Base-by-base conservation (phyloP, 64 coral and sea anemone species). In the Stichodactyla mertensii region DNA sequence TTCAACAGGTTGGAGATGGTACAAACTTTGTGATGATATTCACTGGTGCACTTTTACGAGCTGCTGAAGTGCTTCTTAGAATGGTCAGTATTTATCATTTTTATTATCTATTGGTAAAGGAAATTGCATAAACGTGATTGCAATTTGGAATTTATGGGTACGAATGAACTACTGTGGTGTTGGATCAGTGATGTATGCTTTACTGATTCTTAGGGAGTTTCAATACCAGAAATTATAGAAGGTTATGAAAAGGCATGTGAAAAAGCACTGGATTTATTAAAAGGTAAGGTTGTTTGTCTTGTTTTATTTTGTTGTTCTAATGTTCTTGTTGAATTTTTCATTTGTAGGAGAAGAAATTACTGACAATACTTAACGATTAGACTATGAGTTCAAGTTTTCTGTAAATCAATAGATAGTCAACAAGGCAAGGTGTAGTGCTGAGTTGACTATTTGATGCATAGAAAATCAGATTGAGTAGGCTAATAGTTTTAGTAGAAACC, bases 21-120 rank as follows among this genome's bases (percentile, higher is more conserved):
- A 99, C 97, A 54, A 99, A 99, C 82, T 99, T 99, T 89, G 97
- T 99, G 6, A 85, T 99, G 81, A 93, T 99, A 15, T 99, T 99
- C 89, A 88, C 90, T 81, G 97, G 97, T 77, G 92, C 93, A 19
- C 84, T 99, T 12, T 82, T 99, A 53, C 86, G 88, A 69, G 91
- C 93, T 3, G 97, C 97, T 19, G 97, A 99, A 83, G 93, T 89
- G 45, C 97, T 99, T 23, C 69, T 74, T 74, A 27, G 69, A 74
- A 74, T 74, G 69, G 69, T 74, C 12, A 74, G 69, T 74, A 74
- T 74, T 28, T 28, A 74, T 74, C 4, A 15, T 11, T 15, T 4
- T 58, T 58, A 10, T 36, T 36, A 45, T 45, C 36, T 45, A 45
- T 45, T 45, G 3, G 36, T 45, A 45, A 2, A 45, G 36, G 1